Evolutionary conservation across 2,113 vertebrate genomes (phyloP).

Genomic region (Crotalus tigris): DNA sequence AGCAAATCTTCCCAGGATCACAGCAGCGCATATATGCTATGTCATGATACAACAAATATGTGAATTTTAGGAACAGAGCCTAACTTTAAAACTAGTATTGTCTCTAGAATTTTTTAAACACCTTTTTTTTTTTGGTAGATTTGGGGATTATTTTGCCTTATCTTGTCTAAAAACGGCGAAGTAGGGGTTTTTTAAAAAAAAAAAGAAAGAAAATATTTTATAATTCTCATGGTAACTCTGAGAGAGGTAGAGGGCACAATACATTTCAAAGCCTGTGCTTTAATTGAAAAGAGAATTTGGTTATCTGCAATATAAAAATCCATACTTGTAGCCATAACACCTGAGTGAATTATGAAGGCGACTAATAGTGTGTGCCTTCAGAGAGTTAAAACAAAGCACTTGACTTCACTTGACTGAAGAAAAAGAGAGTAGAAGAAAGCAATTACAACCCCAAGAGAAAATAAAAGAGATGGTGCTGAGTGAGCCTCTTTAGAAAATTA

Average conservation of each 20-base stretch:
- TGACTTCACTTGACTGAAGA: not conserved
- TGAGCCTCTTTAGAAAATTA: not conserved
- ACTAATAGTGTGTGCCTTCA: not conserved
- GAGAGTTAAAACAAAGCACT: not conserved
- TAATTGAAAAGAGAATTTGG: not conserved
- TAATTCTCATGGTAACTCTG: not conserved
- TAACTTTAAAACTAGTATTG: fast-evolving
- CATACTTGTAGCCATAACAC: not conserved
- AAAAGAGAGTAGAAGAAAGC: not conserved
- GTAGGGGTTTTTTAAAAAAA: not conserved
- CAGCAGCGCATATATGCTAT: not conserved
- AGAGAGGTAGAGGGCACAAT: not conserved
- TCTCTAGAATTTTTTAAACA: not conserved
- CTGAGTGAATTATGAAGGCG: not conserved
- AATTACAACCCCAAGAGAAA: not conserved
- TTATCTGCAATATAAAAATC: not conserved
- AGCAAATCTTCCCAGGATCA: not conserved
- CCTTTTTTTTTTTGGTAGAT: not conserved
- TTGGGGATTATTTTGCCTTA: not conserved
- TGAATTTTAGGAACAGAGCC: not conserved
- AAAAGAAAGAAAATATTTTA: not conserved
- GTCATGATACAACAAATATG: not conserved
- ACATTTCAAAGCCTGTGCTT: not conserved
- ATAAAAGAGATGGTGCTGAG: not conserved
- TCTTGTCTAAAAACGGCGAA: not conserved